Evolutionary conservation across 2,888 invertebrate genomes (phyloP).

Genomic region (Aelia acuminata): DNA sequence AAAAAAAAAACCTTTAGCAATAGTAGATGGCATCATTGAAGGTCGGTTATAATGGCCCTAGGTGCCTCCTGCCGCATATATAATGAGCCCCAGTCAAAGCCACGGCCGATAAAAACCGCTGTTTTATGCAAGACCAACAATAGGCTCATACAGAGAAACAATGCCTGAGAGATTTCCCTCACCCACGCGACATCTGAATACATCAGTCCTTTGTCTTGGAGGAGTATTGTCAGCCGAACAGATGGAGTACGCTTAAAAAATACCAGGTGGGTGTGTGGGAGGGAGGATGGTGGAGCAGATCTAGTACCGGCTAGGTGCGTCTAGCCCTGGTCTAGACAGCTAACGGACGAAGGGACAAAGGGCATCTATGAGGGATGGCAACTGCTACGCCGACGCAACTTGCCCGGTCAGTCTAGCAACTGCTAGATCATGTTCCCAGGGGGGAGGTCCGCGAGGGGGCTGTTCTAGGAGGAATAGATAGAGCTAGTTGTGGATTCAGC

Average conservation of each 20-base stretch:
- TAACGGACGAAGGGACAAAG: background rate
- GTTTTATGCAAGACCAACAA: conserved; percentile 34
- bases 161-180: conserved; percentile 41
- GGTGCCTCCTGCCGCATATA: conserved; percentile 31
- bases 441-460: background rate
- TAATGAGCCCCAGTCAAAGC: conserved; percentile 33
- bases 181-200: conserved; percentile 50
- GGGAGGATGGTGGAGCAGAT: conserved; percentile 5
- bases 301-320: background rate
- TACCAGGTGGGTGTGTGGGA: conserved; percentile 36
- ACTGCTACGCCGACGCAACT: conserved; percentile 6
- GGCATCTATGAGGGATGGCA: background rate
- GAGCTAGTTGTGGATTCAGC: background rate
- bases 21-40: conserved; percentile 28
- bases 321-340: conserved; percentile 39
- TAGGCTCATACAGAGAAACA: conserved; percentile 40
- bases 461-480: background rate
- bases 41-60: background rate
- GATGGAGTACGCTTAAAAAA: conserved; percentile 43
- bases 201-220: conserved; percentile 49
- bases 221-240: conserved; percentile 49
- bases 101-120: conserved; percentile 36
- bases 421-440: conserved; percentile 4
- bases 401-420: background rate
- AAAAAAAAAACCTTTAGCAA: conserved; percentile 11